Conservation (phyloP, 2,113 vertebrate genomes). For the Todiramphus chloris region DNA sequence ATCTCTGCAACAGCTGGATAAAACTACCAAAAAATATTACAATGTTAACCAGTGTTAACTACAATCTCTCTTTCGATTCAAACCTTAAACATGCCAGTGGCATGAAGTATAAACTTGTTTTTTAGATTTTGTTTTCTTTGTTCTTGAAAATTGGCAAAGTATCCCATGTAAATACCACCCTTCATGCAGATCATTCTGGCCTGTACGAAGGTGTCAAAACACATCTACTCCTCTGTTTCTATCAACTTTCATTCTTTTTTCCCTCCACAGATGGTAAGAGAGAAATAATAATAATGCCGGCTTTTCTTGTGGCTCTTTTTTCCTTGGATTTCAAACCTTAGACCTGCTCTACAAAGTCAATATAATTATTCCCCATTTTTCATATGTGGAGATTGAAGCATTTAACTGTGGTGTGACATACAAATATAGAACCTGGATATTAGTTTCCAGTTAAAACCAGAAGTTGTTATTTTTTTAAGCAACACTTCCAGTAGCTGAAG, state of each 20-base stretch:
- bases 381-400: background rate
- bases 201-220: constrained; percentile 9
- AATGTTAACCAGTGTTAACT: background rate
- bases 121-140: background rate
- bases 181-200: background rate
- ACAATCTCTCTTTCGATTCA: background rate
- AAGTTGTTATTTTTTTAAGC: constrained; percentile 3
- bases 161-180: background rate
- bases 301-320: background rate
- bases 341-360: background rate
- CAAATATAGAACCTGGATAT: background rate
- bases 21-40: constrained; percentile 1
- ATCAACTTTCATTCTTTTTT: constrained; percentile 39
- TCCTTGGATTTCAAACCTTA: background rate
- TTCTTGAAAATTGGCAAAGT: background rate
- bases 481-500: background rate
- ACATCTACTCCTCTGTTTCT: constrained; percentile 20
- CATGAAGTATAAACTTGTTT: background rate
- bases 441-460: constrained; percentile 50
- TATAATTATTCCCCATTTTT: background rate
- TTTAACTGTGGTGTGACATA: background rate
- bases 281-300: constrained; percentile 12
- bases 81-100: background rate
- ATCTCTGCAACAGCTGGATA: background rate
- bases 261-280: background rate